Evolutionary conservation across 2,888 invertebrate genomes (phyloP).

Genomic region (Eristalis pertinax): DNA sequence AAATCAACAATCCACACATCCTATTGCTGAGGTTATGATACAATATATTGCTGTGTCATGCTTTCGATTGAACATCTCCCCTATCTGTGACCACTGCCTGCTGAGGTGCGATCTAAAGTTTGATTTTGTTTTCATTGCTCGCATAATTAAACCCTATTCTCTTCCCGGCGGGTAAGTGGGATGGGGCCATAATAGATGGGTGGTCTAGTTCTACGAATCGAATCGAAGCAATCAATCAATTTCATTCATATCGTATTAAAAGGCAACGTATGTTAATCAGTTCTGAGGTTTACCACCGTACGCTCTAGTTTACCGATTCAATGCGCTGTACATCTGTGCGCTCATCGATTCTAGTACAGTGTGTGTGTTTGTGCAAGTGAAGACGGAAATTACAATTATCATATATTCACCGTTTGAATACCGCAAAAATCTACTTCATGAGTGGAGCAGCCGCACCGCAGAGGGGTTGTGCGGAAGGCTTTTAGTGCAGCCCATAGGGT

Average conservation of each 20-base stretch:
- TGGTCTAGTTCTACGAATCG: background rate
- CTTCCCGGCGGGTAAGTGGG: background rate
- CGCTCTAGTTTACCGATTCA: slow-evolving; percentile 9
- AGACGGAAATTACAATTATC: background rate
- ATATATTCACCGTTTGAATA: slow-evolving; percentile 6
- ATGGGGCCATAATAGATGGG: background rate
- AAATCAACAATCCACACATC: background rate
- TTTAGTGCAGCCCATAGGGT: background rate
- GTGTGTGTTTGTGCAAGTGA: background rate
- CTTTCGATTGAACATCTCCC: background rate
- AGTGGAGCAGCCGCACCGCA: background rate
- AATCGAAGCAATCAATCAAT: slow-evolving; percentile 21
- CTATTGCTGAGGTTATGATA: background rate
- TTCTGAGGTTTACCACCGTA: slow-evolving; percentile 11
- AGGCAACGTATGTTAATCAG: slow-evolving; percentile 13
- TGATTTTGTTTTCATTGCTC: background rate
- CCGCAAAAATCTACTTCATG: slow-evolving; percentile 11
- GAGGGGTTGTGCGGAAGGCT: background rate
- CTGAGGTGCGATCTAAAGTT: background rate
- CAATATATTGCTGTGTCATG: background rate
- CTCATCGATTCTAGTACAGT: background rate
- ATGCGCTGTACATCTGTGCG: background rate
- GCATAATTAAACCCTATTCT: background rate
- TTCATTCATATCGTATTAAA: background rate
- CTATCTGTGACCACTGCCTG: background rate